phyloP scores from a whole-genome alignment of 1,140 invertebrate genomes.

The Lepeophtheirus salmonis region DNA sequence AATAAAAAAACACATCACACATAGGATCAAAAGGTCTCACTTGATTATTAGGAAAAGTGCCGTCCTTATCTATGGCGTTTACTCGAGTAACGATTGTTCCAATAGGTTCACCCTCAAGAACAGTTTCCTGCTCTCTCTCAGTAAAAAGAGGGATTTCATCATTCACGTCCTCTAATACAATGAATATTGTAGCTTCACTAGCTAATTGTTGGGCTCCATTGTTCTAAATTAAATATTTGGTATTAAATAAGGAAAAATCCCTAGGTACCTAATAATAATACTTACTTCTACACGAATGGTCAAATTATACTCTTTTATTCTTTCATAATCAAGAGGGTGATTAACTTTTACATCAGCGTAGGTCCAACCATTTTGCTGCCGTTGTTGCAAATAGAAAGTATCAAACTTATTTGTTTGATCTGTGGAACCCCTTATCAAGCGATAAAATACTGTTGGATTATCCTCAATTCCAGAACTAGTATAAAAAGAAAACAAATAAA shows the following conservation, averaged over 20 bases:
- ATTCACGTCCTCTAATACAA: slow-evolving; percentile 84
- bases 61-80: slow-evolving; percentile 87
- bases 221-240: slow-evolving; percentile 40
- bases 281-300: slow-evolving; percentile 81
- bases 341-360: slow-evolving; percentile 91
- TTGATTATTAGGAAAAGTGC: slow-evolving; percentile 79
- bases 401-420: slow-evolving; percentile 87
- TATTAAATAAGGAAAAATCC: slow-evolving; percentile 17
- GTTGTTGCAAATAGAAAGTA: slow-evolving; percentile 82
- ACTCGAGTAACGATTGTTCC: slow-evolving; percentile 89
- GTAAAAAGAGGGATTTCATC: slow-evolving; percentile 89
- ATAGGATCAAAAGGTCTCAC: too few relatives aligned
- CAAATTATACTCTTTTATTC: slow-evolving; percentile 83
- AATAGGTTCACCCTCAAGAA: slow-evolving; percentile 74
- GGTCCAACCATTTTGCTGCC: slow-evolving; percentile 65
- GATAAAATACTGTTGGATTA: slow-evolving; percentile 84
- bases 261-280: background rate
- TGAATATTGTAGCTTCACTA: slow-evolving; percentile 77
- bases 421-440: slow-evolving; percentile 76
- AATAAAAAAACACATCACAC: too few relatives aligned
- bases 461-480: slow-evolving; percentile 79
- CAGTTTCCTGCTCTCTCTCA: slow-evolving; percentile 79
- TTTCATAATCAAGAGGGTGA: slow-evolving; percentile 82
- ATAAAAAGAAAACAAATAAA: slow-evolving; percentile 25
- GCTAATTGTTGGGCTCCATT: slow-evolving; percentile 84